Evolutionary conservation across 2,113 vertebrate genomes (phyloP).

Genomic region (Lucifuga dentata): DNA sequence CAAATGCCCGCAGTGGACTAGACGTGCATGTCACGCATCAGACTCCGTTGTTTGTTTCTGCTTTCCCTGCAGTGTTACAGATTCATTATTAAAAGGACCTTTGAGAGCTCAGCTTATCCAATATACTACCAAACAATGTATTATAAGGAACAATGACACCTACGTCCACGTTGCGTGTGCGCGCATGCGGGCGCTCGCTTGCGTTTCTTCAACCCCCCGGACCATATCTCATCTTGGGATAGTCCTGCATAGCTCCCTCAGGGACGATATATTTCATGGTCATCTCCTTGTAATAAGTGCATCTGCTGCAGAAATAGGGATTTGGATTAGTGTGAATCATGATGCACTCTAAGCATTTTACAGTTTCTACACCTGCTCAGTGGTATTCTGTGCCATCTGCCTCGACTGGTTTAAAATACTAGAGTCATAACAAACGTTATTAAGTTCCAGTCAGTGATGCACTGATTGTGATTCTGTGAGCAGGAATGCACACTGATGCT

Average conservation of each 20-base stretch:
- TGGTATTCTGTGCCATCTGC: constrained; percentile 42
- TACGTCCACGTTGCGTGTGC: constrained; percentile 21
- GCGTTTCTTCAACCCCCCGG: background rate
- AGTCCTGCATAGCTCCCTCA: constrained; percentile 42
- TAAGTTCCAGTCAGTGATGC: constrained; percentile 19
- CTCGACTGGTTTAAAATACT: constrained; percentile 23
- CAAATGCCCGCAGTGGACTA: constrained; percentile 67
- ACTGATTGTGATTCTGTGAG: background rate
- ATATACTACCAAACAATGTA: constrained; percentile 35
- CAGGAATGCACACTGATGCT: constrained; percentile 14
- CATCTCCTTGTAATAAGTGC: constrained; percentile 52
- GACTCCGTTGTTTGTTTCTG: constrained; percentile 9
- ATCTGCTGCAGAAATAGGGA: constrained; percentile 54
- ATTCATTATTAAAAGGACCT: constrained; percentile 35
- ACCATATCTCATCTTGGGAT: constrained; percentile 35
- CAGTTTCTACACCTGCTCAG: constrained; percentile 1
- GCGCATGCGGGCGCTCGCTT: background rate
- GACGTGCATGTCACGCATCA: constrained; percentile 33
- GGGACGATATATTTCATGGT: constrained; percentile 35
- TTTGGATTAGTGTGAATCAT: constrained; percentile 41
- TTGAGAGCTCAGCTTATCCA: constrained; percentile 61
- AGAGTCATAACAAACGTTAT: constrained; percentile 26
- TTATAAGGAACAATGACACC: constrained; percentile 30
- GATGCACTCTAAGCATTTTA: constrained; percentile 25
- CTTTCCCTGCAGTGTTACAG: constrained; percentile 21